Conservation (phyloP, 2,113 vertebrate species). For the Stictonetta naevosa region DNA sequence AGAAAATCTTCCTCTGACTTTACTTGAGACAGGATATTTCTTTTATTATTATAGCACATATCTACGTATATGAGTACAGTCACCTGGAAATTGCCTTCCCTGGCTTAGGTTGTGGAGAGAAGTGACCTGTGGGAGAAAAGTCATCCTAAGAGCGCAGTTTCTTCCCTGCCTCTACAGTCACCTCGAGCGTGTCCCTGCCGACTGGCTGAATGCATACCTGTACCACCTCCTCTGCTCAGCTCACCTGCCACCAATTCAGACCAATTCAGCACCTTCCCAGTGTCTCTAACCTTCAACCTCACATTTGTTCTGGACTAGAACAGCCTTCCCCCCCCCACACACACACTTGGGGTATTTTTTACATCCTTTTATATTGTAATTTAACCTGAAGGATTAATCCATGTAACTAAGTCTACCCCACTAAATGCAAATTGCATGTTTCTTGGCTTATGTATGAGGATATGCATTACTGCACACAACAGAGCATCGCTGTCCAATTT, state of each 20-base stretch:
- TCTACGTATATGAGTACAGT: neutral
- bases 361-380: neutral
- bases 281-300: neutral
- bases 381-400: neutral
- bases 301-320: neutral
- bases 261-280: neutral
- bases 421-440: neutral
- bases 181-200: accelerated
- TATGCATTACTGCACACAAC: neutral
- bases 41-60: neutral
- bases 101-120: neutral
- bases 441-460: neutral
- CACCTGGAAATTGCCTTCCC: neutral
- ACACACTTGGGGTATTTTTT: no score
- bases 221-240: neutral
- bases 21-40: neutral
- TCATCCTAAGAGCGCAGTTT: neutral
- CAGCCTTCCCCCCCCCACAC: no score
- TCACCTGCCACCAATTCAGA: neutral
- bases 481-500: neutral
- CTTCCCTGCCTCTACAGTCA: neutral
- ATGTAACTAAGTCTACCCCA: neutral
- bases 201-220: neutral
- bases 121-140: neutral
- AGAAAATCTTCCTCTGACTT: neutral